Percentiles rank a stretch among this genome's conserved stretches.
Evolutionary conservation across 2,797 vertebrate species (phyloP).

Genomic region (Sebastes reedi): DNA sequence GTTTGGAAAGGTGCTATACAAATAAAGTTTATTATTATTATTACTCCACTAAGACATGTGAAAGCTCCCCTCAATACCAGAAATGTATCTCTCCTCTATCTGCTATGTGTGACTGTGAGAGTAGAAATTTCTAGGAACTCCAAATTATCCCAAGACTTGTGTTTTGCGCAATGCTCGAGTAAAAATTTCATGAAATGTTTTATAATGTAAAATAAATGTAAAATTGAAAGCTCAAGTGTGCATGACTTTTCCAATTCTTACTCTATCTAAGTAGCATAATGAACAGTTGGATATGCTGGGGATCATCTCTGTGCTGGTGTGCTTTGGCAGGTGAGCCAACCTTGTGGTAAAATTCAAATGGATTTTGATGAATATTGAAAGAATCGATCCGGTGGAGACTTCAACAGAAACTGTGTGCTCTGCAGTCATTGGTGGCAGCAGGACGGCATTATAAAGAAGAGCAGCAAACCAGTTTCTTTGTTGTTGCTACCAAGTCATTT

Average conservation of each 20-base stretch:
- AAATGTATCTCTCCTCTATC: neutral
- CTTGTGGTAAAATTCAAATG: neutral
- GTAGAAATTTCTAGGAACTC: neutral
- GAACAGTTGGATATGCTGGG: neutral
- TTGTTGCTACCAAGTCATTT: neutral
- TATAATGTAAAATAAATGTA: neutral
- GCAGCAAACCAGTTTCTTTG: neutral
- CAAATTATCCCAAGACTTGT: neutral
- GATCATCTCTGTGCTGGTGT: neutral
- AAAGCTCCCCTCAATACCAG: neutral
- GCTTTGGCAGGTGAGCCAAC: neutral
- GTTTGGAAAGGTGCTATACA: too few relatives aligned
- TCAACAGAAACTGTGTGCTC: neutral
- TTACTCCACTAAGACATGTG: neutral
- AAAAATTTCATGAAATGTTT: neutral
- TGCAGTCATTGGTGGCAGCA: neutral
- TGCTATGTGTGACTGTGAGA: neutral
- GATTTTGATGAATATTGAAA: constrained; percentile 22
- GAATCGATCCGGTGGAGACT: neutral
- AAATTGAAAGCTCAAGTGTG: neutral
- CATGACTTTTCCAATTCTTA: neutral
- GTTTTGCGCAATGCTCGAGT: neutral
- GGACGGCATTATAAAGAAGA: neutral
- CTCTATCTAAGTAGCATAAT: neutral
- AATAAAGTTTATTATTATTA: too few relatives aligned